phyloP scores from a whole-genome alignment of 2,113 vertebrate species.

The Aegotheles bennettii region DNA sequence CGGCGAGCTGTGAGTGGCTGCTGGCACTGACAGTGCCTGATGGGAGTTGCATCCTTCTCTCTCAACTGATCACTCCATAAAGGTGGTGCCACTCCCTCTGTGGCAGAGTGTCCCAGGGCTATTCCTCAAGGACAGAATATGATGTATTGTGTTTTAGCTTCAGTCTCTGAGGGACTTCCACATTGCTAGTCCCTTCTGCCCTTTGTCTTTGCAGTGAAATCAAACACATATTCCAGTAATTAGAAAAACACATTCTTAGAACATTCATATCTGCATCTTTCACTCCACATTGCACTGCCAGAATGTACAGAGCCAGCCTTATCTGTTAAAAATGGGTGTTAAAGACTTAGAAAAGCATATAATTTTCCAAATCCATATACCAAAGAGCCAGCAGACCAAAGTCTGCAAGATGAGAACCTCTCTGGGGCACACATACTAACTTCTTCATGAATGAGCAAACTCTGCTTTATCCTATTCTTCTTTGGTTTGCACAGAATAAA shows the following conservation, averaged over 20 bases:
- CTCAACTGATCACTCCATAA: fast-evolving
- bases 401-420: not conserved
- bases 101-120: not conserved
- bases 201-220: not conserved
- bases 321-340: not conserved
- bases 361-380: not conserved
- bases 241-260: not conserved
- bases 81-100: not conserved
- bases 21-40: not conserved
- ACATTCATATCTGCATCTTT: not conserved
- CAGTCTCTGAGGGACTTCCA: not conserved
- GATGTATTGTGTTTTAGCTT: not conserved
- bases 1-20: not conserved
- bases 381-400: not conserved
- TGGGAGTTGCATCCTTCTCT: not conserved
- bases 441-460: not conserved
- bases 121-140: not conserved
- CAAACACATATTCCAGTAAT: not conserved
- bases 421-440: not conserved
- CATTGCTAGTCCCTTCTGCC: not conserved
- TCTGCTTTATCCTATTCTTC: not conserved
- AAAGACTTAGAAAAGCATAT: not conserved
- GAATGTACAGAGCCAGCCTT: not conserved
- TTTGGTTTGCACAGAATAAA: not conserved
- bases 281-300: not conserved